These are phyloP conservation scores for Zaprionus capensis DNA, from an alignment of 1,140 invertebrate species.

Conservation along the genomic window DNA sequence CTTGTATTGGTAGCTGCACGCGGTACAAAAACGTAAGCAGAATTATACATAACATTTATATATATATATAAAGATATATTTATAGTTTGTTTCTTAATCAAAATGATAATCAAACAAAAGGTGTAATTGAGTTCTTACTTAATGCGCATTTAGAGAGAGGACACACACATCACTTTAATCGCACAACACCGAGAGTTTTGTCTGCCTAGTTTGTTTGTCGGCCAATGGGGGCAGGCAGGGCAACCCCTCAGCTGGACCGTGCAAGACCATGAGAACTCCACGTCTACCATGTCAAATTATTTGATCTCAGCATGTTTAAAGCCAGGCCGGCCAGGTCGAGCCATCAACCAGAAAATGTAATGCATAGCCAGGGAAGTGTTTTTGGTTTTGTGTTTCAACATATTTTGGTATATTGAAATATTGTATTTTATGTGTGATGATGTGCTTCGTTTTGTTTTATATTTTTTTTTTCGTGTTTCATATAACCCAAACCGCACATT, in stretches of 20 bases:
- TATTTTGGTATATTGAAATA: slow-evolving; percentile 30
- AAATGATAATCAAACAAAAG: slow-evolving; percentile 58
- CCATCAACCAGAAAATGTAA: slow-evolving; percentile 56
- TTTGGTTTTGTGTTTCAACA: slow-evolving; percentile 31
- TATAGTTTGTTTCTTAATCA: slow-evolving; percentile 45
- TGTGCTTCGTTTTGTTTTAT: slow-evolving; percentile 32
- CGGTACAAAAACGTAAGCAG: slow-evolving; percentile 70
- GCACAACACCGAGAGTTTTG: slow-evolving; percentile 73
- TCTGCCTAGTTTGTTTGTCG: slow-evolving; percentile 73
- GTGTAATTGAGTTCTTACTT: slow-evolving; percentile 82
- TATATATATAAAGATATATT: slow-evolving; percentile 33
- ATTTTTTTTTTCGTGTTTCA: slow-evolving; percentile 21
- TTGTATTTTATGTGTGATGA: slow-evolving; percentile 19
- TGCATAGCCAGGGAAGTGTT: slow-evolving; percentile 36
- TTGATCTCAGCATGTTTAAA: slow-evolving; percentile 35
- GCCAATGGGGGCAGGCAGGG: slow-evolving; percentile 56
- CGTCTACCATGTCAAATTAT: slow-evolving; percentile 65
- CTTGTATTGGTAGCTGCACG: slow-evolving; percentile 56
- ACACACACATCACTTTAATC: slow-evolving; percentile 78
- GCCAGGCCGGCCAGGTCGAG: slow-evolving; percentile 38
- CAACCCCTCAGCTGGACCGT: slow-evolving; percentile 51
- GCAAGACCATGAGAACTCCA: slow-evolving; percentile 63
- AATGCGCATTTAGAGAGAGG: slow-evolving; percentile 82
- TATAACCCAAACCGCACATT: slow-evolving; percentile 45
- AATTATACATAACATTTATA: slow-evolving; percentile 53